Conservation (phyloP, 2,888 invertebrate species). For the Hydrotaea diabolus region DNA sequence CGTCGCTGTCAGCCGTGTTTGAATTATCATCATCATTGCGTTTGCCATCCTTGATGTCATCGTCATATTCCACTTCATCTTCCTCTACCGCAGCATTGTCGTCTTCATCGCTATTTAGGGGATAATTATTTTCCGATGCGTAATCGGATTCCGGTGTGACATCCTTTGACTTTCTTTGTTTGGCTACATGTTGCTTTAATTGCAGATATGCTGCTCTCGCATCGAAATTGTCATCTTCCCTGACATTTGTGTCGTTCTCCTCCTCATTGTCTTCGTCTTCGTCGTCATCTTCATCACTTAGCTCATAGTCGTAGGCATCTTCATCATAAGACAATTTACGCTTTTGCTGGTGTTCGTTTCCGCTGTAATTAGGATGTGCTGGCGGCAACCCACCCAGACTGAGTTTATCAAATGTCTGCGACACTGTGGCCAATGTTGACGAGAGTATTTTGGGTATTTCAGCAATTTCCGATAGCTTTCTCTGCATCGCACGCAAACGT, state of each 20-base stretch:
- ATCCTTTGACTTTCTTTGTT: constrained; percentile 70
- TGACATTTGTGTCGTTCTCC: constrained; percentile 48
- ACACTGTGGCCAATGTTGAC: constrained; percentile 79
- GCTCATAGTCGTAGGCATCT: constrained; percentile 75
- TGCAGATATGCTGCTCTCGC: constrained; percentile 56
- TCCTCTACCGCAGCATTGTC: constrained; percentile 58
- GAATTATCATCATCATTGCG: constrained; percentile 41
- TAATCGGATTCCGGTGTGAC: constrained; percentile 79
- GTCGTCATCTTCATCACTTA: constrained; percentile 68
- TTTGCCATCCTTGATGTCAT: not conserved
- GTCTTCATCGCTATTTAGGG: constrained; percentile 53
- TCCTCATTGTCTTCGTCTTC: constrained; percentile 60
- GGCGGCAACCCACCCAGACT: constrained; percentile 64
- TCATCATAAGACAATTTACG: constrained; percentile 77
- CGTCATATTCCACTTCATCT: constrained; percentile 42
- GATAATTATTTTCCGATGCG: constrained; percentile 78
- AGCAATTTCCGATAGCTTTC: constrained; percentile 80
- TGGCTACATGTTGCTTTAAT: constrained; percentile 54
- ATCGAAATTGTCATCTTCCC: constrained; percentile 53
- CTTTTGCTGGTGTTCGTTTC: constrained; percentile 57
- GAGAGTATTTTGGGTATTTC: constrained; percentile 79
- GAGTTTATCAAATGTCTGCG: constrained; percentile 78
- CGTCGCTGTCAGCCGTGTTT: constrained; percentile 49
- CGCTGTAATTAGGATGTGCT: constrained; percentile 33
- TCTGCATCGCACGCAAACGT: constrained; percentile 79